Conservation (phyloP, 1,140 invertebrate genomes). For the Hirudo medicinalis region DNA sequence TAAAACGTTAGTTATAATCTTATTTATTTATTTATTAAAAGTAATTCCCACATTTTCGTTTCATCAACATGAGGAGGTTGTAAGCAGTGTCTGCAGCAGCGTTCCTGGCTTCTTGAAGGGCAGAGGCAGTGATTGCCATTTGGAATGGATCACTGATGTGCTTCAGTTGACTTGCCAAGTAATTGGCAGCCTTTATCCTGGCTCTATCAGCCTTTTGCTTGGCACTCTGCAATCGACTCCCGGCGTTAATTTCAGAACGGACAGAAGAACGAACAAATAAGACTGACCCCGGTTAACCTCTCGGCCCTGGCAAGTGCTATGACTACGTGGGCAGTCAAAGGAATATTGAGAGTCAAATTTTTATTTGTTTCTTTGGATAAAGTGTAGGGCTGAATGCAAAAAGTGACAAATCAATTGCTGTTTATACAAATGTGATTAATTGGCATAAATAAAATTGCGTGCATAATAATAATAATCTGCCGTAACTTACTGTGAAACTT, state of each 20-base stretch:
- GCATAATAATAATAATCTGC: neutral
- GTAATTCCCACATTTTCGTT: conserved; percentile 2
- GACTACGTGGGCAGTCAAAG: conserved; percentile 15
- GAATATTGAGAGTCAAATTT: conserved; percentile 13
- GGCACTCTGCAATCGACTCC: neutral
- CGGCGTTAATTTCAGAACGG: neutral
- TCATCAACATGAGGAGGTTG: conserved; percentile 15
- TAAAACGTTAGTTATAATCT: too few species aligned
- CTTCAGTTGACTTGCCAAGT: conserved; percentile 69
- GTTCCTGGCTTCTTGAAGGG: conserved; percentile 63
- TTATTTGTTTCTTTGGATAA: neutral
- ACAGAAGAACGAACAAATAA: neutral
- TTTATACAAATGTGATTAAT: neutral
- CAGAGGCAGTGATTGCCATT: conserved; percentile 72
- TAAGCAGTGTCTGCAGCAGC: conserved; percentile 60
- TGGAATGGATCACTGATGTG: conserved; percentile 62
- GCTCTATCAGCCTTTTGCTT: conserved; percentile 24
- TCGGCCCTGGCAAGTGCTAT: conserved; percentile 10
- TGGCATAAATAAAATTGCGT: neutral
- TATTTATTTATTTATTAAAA: neutral
- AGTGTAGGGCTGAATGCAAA: neutral
- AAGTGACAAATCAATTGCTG: neutral
- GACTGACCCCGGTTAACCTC: conserved; percentile 18
- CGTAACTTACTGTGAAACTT: conserved; percentile 11
- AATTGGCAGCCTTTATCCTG: conserved; percentile 52